Conservation (phyloP, 2,113 vertebrate species). For the Ancistrus triradiatus region DNA sequence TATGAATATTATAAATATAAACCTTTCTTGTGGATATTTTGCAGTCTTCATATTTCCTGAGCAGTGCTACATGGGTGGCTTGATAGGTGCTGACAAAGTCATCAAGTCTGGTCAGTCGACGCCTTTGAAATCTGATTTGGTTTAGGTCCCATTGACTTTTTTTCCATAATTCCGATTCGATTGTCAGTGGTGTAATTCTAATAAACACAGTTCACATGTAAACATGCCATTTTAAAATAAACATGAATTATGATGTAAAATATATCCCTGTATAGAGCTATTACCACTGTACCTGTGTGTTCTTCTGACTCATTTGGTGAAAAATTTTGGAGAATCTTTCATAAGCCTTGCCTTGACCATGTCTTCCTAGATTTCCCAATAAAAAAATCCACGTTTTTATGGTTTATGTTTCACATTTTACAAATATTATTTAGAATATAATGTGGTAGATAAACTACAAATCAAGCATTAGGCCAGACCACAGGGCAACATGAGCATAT, state of each 20-base stretch:
- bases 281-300: neutral
- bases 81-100: neutral
- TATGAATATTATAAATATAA: too few relatives aligned
- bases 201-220: neutral
- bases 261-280: neutral
- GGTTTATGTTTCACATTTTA: too few relatives aligned
- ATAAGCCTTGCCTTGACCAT: too few relatives aligned
- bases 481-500: too few relatives aligned
- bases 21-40: too few relatives aligned
- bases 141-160: conserved; percentile 3
- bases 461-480: too few relatives aligned
- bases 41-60: conserved; percentile 17
- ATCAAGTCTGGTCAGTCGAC: neutral
- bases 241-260: too few relatives aligned
- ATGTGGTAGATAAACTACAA: too few relatives aligned
- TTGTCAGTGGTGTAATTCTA: conserved; percentile 3
- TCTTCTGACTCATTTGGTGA: neutral
- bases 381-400: too few relatives aligned
- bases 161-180: neutral
- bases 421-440: too few relatives aligned
- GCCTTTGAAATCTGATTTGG: neutral
- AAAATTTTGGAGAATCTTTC: neutral
- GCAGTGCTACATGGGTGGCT: neutral
- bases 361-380: too few relatives aligned
- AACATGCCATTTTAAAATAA: too few relatives aligned